Percentiles rank a stretch among this genome's conserved stretches.
Conservation (phyloP, 2,888 invertebrate species). For the Pseudoips prasinana region DNA sequence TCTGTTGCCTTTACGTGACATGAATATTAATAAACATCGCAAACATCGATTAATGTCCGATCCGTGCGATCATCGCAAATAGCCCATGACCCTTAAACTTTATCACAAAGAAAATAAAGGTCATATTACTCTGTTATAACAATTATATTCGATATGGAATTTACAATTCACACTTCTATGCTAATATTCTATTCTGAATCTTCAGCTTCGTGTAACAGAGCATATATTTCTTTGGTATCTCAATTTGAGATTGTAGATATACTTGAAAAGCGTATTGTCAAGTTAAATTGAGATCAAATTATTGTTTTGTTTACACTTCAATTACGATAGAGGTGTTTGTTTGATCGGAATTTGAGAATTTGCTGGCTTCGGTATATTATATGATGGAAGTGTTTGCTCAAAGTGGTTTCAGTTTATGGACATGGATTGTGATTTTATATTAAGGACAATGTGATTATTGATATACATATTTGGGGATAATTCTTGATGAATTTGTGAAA, state of each 20-base stretch:
- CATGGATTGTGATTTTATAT: too few species aligned
- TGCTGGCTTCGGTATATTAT: too few species aligned
- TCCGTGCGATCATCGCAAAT: not conserved
- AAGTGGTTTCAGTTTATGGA: too few species aligned
- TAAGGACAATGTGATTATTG: too few species aligned
- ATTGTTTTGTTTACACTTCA: conserved; percentile 23
- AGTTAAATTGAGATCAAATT: conserved; percentile 18
- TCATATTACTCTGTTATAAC: conserved; percentile 5
- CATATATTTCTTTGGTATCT: too few species aligned
- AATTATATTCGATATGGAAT: conserved; percentile 1
- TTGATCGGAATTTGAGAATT: too few species aligned
- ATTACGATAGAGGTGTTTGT: conserved; percentile 11
- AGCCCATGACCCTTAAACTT: not conserved
- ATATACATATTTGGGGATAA: too few species aligned
- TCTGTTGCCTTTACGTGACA: conserved; percentile 23
- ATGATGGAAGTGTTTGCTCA: too few species aligned
- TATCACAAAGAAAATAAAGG: not conserved
- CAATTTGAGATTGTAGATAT: too few species aligned
- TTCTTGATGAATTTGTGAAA: too few species aligned
- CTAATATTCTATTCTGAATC: not conserved
- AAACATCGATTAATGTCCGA: conserved; percentile 11
- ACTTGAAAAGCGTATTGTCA: conserved; percentile 8
- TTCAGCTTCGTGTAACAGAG: too few species aligned
- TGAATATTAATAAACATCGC: conserved; percentile 23
- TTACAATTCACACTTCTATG: conserved; percentile 1